These are phyloP conservation scores for Phrixothrix hirtus DNA, from an alignment of 2,888 invertebrate species.

Conservation along the genomic window DNA sequence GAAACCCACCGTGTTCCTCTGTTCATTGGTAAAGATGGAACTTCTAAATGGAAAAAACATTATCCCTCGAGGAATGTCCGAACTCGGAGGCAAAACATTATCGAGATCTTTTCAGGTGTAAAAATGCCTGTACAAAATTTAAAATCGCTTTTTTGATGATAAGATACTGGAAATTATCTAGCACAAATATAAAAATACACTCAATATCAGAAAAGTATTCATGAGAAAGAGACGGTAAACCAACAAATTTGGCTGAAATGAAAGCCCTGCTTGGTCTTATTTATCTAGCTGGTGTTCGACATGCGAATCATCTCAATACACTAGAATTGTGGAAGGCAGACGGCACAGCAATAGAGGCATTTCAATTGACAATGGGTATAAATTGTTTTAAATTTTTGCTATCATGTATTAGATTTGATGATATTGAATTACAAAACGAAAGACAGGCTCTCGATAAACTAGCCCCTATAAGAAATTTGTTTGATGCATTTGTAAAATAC, in stretches of 20 bases:
- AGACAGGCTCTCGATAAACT: slow-evolving; percentile 6
- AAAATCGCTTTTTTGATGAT: neutral
- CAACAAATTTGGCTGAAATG: slow-evolving; percentile 1
- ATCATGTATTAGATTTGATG: too few species aligned
- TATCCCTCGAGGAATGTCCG: too few species aligned
- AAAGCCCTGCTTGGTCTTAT: too few species aligned
- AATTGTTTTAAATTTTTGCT: slow-evolving; percentile 3
- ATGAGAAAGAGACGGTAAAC: slow-evolving; percentile 1
- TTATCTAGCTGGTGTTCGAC: slow-evolving; percentile 6
- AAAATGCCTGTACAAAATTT: neutral
- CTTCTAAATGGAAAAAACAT: too few species aligned
- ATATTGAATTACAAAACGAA: too few species aligned
- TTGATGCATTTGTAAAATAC: slow-evolving; percentile 3
- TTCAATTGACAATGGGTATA: too few species aligned
- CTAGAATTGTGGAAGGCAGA: slow-evolving; percentile 3
- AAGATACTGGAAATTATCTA: too few species aligned
- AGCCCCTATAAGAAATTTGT: slow-evolving; percentile 5
- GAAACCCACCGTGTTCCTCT: neutral
- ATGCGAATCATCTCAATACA: slow-evolving; percentile 4
- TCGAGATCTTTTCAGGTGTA: too few species aligned
- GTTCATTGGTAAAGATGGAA: too few species aligned
- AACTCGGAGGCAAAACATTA: too few species aligned
- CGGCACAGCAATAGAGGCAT: slow-evolving; percentile 6
- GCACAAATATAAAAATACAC: slow-evolving; percentile 1
- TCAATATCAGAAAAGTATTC: neutral